Base-by-base conservation (phyloP, 2,113 vertebrate genomes). In the Dasyprocta punctata region DNA sequence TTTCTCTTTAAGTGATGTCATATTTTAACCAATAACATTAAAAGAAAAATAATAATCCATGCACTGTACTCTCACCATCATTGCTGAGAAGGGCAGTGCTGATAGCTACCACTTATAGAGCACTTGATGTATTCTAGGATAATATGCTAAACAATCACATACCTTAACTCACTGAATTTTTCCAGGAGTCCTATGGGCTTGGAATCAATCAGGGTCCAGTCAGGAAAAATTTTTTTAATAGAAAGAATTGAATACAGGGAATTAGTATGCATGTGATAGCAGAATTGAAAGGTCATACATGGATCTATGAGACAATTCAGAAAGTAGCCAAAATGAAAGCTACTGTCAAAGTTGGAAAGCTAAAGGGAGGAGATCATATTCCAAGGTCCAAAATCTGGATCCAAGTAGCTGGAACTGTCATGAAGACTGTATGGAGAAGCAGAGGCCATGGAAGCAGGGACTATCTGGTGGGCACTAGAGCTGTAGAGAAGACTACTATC, bases 1-100 rank as follows among this genome's bases (percentile, higher is more conserved):
- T 93, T 94, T 96, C 75, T 96, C 93, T 96, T 96, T 95, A 92
- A 94, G 52, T 83, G 67, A 85, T 89, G 82, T 54, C 93, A 92
- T 92, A 63, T 81, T 94, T 80, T 85, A 96, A 94, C 41, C n/a
- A 96, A 38, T 58, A 94, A 92, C 28, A 75, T 65, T 92, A 75
- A 89, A 84, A 90, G 17, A 82, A 82, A 87, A 85, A 88, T 67
- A 84, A 20, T 30, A 58, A 90, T 82, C 44, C 24, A 60, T 63
- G 61, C 33, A 58, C 44, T 75, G 28, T 63, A 28, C 61, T 83
- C 80, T 95, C 80, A 73, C 30, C 86, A 87, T 92, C 82, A 89
- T 12, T 86, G 67, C 85, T 86, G 54, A 88, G 77, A 95, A 95
- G 69, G 93, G 86, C n/a, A 67, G 0, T 65, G 24, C 56, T 93